Conservation (phyloP, 37 sponge, comb jelly and placozoan genomes). For the Corticium candelabrum region DNA sequence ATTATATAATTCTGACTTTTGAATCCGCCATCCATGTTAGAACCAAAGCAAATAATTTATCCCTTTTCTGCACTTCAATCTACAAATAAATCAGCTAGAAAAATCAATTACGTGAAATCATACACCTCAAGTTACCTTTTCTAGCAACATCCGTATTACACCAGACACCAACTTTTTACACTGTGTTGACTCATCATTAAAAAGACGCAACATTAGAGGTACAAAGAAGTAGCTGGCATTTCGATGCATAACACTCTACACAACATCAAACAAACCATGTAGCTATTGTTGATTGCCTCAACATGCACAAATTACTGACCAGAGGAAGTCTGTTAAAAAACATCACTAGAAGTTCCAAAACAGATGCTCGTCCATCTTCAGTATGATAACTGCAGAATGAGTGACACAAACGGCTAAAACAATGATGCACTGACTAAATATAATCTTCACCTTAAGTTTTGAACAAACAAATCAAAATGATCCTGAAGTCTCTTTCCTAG, state of each 20-base stretch:
- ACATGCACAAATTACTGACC: constrained; percentile 29
- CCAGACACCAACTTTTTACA: constrained; percentile 50
- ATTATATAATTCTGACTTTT: not conserved
- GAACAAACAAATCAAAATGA: constrained; percentile 44
- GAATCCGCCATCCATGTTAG: constrained; percentile 12
- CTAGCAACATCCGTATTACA: constrained; percentile 34
- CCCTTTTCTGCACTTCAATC: constrained; percentile 16
- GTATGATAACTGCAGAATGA: constrained; percentile 42
- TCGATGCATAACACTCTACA: constrained; percentile 25
- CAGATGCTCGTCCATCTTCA: constrained; percentile 62
- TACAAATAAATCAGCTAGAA: not conserved
- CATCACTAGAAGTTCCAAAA: constrained; percentile 38
- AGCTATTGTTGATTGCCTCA: too few relatives aligned
- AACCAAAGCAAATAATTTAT: constrained; percentile 16
- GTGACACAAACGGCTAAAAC: not conserved
- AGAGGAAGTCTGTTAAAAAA: constrained; percentile 63
- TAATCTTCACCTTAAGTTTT: constrained; percentile 48
- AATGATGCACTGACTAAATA: not conserved
- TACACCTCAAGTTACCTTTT: constrained; percentile 29
- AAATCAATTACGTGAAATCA: not conserved
- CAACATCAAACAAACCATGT: too few relatives aligned
- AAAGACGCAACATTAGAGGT: constrained; percentile 48
- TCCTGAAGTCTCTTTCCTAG: constrained; percentile 63
- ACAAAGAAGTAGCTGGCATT: constrained; percentile 62
- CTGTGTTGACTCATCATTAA: constrained; percentile 62